A percentile compares a stretch with the other conserved stretches of the same genome.
These are phyloP conservation scores for Byasa hedistus DNA, from an alignment of 2,888 invertebrate genomes.

Conservation along the genomic window DNA sequence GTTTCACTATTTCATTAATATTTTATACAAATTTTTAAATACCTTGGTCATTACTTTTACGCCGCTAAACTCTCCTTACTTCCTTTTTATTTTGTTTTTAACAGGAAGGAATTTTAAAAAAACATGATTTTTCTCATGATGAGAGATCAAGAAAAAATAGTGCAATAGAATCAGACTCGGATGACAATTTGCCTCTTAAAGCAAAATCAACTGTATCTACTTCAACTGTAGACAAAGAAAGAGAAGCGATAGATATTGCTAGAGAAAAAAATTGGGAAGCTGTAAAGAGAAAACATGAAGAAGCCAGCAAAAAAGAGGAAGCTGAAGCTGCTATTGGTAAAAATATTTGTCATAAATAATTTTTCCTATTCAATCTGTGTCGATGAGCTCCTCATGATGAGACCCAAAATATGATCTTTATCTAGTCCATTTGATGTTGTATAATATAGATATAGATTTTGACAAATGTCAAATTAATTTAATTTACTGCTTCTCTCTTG, in stretches of 20 bases:
- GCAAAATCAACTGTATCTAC: conserved; percentile 56
- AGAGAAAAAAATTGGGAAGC: conserved; percentile 79
- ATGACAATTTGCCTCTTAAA: conserved; percentile 72
- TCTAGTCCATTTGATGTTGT: no score
- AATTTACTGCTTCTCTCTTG: no score
- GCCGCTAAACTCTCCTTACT: background rate
- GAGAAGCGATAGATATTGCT: conserved; percentile 76
- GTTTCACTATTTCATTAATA: conserved; percentile 30
- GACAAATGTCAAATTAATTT: no score
- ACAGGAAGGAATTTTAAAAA: conserved; percentile 72
- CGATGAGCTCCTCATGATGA: no score
- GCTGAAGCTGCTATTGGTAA: conserved; percentile 72
- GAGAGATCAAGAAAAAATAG: conserved; percentile 68
- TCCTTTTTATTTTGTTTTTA: conserved; percentile 6
- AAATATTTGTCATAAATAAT: background rate
- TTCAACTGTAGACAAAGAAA: conserved; percentile 69
- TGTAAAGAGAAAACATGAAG: conserved; percentile 77
- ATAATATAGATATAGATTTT: no score
- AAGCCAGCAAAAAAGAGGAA: conserved; percentile 75
- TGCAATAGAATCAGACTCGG: conserved; percentile 71
- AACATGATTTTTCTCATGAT: conserved; percentile 62
- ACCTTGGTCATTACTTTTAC: background rate
- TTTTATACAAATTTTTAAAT: background rate
- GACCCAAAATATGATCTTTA: no score
- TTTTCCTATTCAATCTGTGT: background rate